Percentiles rank a stretch among this genome's conserved stretches.
These are phyloP conservation scores for Nomada fabriciana DNA, from an alignment of 2,888 invertebrate genomes.

Conservation along the genomic window DNA sequence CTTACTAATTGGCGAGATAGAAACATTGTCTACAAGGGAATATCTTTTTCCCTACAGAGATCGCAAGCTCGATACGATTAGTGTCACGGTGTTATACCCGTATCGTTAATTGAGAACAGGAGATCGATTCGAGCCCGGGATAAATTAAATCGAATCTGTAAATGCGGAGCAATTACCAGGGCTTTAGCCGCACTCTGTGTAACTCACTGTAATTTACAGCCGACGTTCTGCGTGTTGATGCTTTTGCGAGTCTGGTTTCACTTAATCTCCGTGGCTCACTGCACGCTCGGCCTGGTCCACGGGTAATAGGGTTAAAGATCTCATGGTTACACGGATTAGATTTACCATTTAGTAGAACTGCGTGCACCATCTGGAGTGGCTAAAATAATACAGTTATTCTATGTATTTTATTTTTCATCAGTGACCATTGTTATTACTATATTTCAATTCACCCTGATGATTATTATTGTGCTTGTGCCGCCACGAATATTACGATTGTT, in stretches of 20 bases:
- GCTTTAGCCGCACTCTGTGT: conserved; percentile 2
- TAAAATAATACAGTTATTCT: too few relatives aligned
- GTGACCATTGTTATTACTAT: too few relatives aligned
- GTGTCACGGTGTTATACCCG: conserved; percentile 15
- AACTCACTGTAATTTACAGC: conserved; percentile 39
- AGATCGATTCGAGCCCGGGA: conserved; percentile 11
- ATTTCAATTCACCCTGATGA: too few relatives aligned
- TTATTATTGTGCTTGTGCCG: too few relatives aligned
- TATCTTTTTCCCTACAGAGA: not conserved
- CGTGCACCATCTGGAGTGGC: too few relatives aligned
- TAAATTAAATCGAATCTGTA: conserved; percentile 43
- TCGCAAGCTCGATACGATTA: conserved; percentile 4
- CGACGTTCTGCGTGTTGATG: conserved; percentile 29
- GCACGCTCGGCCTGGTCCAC: not conserved
- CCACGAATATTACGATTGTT: too few relatives aligned
- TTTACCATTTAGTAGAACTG: not conserved
- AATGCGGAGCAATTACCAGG: conserved; percentile 36
- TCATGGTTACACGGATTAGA: not conserved
- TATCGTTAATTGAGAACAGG: conserved; percentile 19
- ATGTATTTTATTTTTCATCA: too few relatives aligned
- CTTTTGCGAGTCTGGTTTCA: conserved; percentile 33
- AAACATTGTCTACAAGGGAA: not conserved
- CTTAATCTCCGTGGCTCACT: conserved; percentile 33
- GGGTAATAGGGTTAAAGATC: conserved; percentile 31
- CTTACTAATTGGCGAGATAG: too few relatives aligned